A percentile compares a stretch with the other conserved stretches of the same genome.
These are phyloP conservation scores for Clarias batrachus DNA, from an alignment of 2,113 vertebrate genomes.

Conservation along the genomic window DNA sequence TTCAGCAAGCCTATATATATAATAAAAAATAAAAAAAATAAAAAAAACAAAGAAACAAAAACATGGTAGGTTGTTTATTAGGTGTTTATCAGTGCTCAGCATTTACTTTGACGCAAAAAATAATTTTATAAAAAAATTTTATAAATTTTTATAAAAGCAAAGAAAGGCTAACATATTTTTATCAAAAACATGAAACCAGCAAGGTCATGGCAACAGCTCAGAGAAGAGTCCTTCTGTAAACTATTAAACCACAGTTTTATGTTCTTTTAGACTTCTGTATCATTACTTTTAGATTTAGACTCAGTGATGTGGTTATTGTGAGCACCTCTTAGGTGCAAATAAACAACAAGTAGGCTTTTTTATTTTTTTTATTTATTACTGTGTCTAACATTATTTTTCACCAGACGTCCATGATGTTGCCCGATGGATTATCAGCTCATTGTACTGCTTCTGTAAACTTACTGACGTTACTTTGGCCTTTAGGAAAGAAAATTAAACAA, in stretches of 20 bases:
- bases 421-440: background rate
- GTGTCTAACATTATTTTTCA: background rate
- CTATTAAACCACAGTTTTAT: background rate
- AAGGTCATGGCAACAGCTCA: background rate
- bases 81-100: background rate
- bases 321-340: background rate
- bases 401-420: background rate
- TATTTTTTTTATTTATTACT: background rate
- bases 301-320: background rate
- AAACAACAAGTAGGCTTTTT: background rate
- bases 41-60: background rate
- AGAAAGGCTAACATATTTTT: background rate
- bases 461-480: background rate
- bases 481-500: background rate
- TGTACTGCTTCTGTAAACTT: background rate
- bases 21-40: too few relatives aligned
- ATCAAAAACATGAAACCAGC: background rate
- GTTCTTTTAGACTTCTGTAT: background rate
- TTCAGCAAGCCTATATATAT: background rate
- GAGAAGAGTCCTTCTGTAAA: background rate
- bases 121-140: background rate
- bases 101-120: background rate
- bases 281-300: background rate
- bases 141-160: background rate
- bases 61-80: background rate